Percentiles rank a stretch among this genome's conserved stretches.
phyloP scores from a whole-genome alignment of 2,113 vertebrate genomes.

The Aphelocoma coerulescens region DNA sequence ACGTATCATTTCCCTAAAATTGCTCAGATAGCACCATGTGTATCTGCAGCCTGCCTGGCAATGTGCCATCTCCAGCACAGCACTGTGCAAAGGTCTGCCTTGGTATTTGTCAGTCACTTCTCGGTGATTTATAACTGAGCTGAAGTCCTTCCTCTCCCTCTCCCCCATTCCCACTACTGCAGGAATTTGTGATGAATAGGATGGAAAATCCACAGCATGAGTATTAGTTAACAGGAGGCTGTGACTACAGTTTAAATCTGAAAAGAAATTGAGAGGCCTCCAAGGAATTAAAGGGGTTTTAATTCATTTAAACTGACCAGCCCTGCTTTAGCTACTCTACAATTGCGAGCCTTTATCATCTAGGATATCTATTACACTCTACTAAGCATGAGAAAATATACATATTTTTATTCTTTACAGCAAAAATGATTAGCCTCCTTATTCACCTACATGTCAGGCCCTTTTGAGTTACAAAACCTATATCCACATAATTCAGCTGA shows the following conservation, averaged over 20 bases:
- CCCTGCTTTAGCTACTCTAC: slow-evolving; percentile 6
- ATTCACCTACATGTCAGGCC: not conserved
- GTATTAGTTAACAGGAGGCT: slow-evolving; percentile 42
- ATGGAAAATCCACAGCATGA: slow-evolving; percentile 45
- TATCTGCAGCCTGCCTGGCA: slow-evolving; percentile 26
- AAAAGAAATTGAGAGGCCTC: slow-evolving; percentile 38
- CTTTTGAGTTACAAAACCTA: not conserved
- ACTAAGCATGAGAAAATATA: slow-evolving; percentile 13
- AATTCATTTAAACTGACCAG: slow-evolving; percentile 49
- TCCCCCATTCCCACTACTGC: slow-evolving; percentile 24
- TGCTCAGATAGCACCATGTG: not conserved
- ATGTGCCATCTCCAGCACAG: not conserved
- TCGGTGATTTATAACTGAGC: slow-evolving; percentile 16
- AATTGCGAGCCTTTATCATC: not conserved
- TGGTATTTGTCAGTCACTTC: slow-evolving; percentile 55
- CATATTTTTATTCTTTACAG: slow-evolving; percentile 23
- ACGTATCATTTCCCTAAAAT: not conserved
- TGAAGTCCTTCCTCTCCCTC: not conserved
- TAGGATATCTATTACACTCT: slow-evolving; percentile 7
- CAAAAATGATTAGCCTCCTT: not conserved
- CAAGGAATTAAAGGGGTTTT: slow-evolving; percentile 34
- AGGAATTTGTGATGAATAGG: slow-evolving; percentile 55
- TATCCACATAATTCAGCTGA: not conserved
- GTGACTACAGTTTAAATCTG: slow-evolving; percentile 52
- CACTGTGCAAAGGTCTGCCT: not conserved